Conservation (phyloP, 1,140 invertebrate genomes). For the Drosophila orena region DNA sequence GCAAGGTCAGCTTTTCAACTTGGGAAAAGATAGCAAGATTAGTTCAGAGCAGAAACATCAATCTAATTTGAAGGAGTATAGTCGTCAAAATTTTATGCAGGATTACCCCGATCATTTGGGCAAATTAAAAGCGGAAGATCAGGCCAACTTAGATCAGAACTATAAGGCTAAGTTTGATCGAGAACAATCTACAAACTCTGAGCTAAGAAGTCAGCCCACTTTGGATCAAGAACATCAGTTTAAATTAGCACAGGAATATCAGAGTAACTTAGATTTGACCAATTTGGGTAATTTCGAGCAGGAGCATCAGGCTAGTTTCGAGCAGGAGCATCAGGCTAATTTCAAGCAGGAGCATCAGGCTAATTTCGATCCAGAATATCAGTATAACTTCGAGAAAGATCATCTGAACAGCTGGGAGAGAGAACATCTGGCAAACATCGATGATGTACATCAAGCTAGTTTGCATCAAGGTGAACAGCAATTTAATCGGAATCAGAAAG, state of each 20-base stretch:
- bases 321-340: too few species aligned
- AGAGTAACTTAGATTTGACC: background rate
- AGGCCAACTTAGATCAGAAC: background rate
- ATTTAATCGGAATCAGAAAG: background rate
- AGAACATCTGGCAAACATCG: background rate
- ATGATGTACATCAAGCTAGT: background rate
- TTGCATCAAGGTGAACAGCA: background rate
- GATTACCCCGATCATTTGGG: too few species aligned
- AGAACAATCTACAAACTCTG: background rate
- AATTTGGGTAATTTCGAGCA: background rate
- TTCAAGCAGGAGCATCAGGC: too few species aligned
- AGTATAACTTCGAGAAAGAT: background rate
- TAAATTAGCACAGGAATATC: background rate
- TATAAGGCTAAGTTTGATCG: background rate
- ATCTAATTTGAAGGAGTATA: too few species aligned
- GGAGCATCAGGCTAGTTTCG: too few species aligned
- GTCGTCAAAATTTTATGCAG: background rate
- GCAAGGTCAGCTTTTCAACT: background rate
- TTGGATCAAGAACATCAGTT: background rate
- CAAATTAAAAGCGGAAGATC: background rate
- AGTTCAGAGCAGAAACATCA: background rate
- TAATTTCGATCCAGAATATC: background rate
- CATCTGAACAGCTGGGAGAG: background rate
- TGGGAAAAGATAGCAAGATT: too few species aligned
- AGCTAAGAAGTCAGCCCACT: background rate